A percentile compares a stretch with the other conserved stretches of the same genome.
Evolutionary conservation across 30 jellyfish, hydroid and myxozoan species (phyloP).

Genomic region (Chrysaora quinquecirrha): DNA sequence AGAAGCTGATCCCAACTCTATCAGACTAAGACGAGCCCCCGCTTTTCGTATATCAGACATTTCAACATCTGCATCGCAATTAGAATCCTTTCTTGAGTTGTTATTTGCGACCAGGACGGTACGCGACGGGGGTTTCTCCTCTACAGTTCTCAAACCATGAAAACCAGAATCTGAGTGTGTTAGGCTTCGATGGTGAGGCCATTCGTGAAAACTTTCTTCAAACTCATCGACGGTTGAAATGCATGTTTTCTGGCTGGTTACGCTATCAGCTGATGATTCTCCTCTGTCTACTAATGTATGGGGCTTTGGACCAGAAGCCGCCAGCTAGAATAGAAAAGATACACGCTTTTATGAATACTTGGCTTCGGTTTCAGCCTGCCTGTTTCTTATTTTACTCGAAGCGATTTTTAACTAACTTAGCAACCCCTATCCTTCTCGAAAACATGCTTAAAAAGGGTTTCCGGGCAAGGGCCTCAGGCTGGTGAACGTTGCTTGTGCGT

Average conservation of each 20-base stretch:
- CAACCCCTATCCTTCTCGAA: too few species aligned
- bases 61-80: slow-evolving; percentile 2
- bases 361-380: too few species aligned
- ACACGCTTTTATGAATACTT: too few species aligned
- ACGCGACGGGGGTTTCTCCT: slow-evolving; percentile 13
- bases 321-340: too few species aligned
- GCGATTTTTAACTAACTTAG: too few species aligned
- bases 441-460: too few species aligned
- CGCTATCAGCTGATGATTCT: slow-evolving; percentile 16
- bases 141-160: slow-evolving; percentile 17
- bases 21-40: not conserved
- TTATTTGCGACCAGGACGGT: not conserved
- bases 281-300: not conserved
- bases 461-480: too few species aligned
- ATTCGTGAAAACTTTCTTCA: slow-evolving; percentile 26
- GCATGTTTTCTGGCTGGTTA: slow-evolving; percentile 40
- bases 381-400: too few species aligned
- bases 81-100: not conserved
- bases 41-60: slow-evolving; percentile 18
- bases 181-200: slow-evolving; percentile 30
- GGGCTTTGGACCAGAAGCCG: slow-evolving; percentile 13
- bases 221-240: slow-evolving; percentile 43
- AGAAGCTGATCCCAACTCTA: slow-evolving; percentile 13
- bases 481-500: too few species aligned
- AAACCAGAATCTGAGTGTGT: slow-evolving; percentile 51